Evolutionary conservation across 1,140 invertebrate species (phyloP).

Genomic region (Pentalonia nigronervosa): DNA sequence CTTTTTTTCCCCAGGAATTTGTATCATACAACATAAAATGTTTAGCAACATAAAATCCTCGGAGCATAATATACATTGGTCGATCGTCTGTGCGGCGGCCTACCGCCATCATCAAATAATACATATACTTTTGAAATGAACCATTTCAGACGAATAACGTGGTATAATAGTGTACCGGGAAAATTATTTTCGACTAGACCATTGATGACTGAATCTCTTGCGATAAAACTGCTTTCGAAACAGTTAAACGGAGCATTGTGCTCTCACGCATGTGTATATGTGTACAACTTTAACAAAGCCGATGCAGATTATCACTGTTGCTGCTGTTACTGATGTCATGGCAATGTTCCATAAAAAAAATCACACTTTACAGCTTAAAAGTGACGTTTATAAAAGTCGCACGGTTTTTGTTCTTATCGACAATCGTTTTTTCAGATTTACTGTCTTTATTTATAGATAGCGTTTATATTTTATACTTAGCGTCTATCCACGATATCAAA

Average conservation of each 20-base stretch:
- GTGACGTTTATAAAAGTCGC: neutral
- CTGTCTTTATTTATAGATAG: neutral
- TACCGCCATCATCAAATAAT: too few relatives aligned
- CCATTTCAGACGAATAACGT: neutral
- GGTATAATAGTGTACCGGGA: neutral
- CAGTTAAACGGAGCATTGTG: neutral
- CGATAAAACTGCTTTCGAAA: neutral
- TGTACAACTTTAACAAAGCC: constrained; percentile 7
- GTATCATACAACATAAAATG: too few relatives aligned
- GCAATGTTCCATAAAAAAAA: neutral
- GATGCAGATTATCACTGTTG: neutral
- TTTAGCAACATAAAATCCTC: too few relatives aligned
- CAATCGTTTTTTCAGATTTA: neutral
- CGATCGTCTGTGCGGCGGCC: neutral
- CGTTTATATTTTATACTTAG: neutral
- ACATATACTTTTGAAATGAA: neutral
- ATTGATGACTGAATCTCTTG: neutral
- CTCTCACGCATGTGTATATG: neutral
- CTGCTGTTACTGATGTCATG: neutral
- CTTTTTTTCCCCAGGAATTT: too few relatives aligned
- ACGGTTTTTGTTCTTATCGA: neutral
- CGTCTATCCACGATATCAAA: neutral
- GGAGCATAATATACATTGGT: too few relatives aligned
- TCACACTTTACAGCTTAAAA: neutral
- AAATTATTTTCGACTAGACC: neutral